Evolutionary conservation across 2,888 invertebrate genomes (phyloP), one percentile per base, ranked within the genome.

Genomic region (Andricus quercusramuli): DNA sequence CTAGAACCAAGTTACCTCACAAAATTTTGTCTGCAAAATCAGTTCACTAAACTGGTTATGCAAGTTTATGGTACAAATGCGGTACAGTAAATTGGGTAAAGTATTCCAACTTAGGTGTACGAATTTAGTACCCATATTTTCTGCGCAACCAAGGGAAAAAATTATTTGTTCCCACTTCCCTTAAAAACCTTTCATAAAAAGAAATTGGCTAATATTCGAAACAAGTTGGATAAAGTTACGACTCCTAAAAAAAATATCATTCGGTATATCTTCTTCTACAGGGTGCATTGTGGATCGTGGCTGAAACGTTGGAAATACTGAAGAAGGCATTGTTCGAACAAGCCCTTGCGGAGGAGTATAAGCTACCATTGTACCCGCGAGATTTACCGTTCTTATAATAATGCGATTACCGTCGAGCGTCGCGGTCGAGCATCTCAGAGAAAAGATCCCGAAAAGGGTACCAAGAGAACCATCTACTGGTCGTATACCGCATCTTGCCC

Each of bases 341-440:
- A 81, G 80, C 83, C 83, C 79, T 83, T 76, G 74, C 78, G 70
- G 80, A 80, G 67, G 68, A 81, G 80, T 80, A 81, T 84, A 84
- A 82, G 82, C 74, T 79, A 83, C 88, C 85, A 89, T 89, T 88
- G 89, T 89, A 85, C 86, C 83, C 86, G 83, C 83, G 84, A 89
- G 89, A 90, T 90, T 90, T 89, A 90, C 88, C 86, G 87, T 88
- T 88, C 88, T 90, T 89, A 89, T 89, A 89, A 89, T 91, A 90
- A 91, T 90, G 88, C 90, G 90, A 91, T 90, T 90, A 90, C 88
- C 85, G 82, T 84, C 83, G 78, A 66, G 80, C 85, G 80, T 83
- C 81, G 80, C 82, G 82, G 81, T 84, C 83, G 80, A 81, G 82
- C 83, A 81, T 84, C 78, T 76, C 74, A 67, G 81, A 83, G 81